Percentiles rank a stretch among this genome's conserved stretches.
phyloP scores from a whole-genome alignment of 2,797 vertebrate species.

The Allobates femoralis region DNA sequence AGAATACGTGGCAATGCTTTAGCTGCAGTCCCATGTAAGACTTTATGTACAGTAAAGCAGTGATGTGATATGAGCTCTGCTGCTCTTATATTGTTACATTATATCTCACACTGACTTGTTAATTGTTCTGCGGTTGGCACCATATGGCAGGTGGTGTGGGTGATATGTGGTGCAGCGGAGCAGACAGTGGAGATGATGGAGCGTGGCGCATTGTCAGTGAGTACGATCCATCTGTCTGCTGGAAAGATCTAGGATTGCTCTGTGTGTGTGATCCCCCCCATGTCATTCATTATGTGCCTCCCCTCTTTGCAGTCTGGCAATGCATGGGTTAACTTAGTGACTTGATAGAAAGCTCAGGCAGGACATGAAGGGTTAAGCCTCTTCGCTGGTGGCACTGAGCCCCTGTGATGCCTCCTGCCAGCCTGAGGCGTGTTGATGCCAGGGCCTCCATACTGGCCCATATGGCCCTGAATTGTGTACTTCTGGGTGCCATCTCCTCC shows the following conservation, averaged over 20 bases:
- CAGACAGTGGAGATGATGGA: conserved; percentile 1
- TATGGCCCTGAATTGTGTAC: neutral
- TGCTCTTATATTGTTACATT: neutral
- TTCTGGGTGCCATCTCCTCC: neutral
- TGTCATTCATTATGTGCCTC: neutral
- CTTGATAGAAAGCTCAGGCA: neutral
- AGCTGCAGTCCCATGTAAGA: neutral
- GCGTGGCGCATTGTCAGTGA: conserved; percentile 1
- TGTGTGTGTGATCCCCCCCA: neutral
- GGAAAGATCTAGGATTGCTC: neutral
- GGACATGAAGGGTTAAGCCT: neutral
- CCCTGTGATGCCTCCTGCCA: neutral
- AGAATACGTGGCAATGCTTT: neutral
- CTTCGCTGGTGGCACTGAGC: neutral
- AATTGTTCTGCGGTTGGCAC: neutral
- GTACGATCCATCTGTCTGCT: conserved; percentile 5
- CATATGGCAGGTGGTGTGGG: neutral
- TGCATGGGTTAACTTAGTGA: neutral
- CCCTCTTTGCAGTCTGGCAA: neutral
- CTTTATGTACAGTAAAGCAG: neutral
- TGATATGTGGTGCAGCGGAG: neutral
- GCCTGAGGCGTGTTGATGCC: neutral
- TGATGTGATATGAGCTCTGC: neutral
- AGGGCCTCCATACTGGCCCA: neutral
- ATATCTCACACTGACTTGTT: neutral